Evolutionary conservation across 2,113 vertebrate genomes (phyloP), one percentile per base, ranked within the genome.

Genomic region (Cricetomys ansorgei): DNA sequence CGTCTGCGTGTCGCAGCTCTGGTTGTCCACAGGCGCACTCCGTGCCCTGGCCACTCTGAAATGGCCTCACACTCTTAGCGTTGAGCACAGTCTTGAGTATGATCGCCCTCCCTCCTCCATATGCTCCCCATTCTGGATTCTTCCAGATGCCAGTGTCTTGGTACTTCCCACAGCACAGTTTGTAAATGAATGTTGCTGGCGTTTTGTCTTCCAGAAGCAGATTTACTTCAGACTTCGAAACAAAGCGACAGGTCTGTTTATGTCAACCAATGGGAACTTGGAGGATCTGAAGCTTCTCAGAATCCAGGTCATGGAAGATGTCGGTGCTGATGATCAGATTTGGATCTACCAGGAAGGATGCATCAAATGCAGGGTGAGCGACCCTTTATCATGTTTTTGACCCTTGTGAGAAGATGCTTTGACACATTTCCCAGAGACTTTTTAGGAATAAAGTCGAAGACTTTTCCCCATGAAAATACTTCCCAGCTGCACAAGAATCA

Each of bases 231-330:
- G 98, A 96, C 98, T 99, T 97, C 98, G 99, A 91, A 99, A 99
- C 98, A 99, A 98, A 94, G 99, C 98, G 93, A 99, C 99, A 0
- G 99, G 99, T 59, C 97, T 98, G 50, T 92, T 99, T 95, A 98
- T 99, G 99, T 99, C 99, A 45, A 98, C 99, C 97, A 99, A 99
- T 5, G 99, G 99, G 65, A 98, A 99, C n/a, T 48, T 99, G 64
- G 99, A 99, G 23, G 99, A 99, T 92, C 97, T 99, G 92, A 99
- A 99, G 94, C 99, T 99, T 96, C 98, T 99, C 93, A 98, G 99
- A 95, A 98, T 99, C 94, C 99, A 99, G 96, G 99, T 98, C 25
- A 93, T 98, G 98, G 99, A 99, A 96, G 99, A 99, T 55, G 98
- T 98, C 0, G 99, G 98, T 53, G 99, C 98, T 17, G 97, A 98